Evolutionary conservation across 2,888 invertebrate species (phyloP), one percentile per base, ranked within the genome.

Genomic region (Belgica antarctica): DNA sequence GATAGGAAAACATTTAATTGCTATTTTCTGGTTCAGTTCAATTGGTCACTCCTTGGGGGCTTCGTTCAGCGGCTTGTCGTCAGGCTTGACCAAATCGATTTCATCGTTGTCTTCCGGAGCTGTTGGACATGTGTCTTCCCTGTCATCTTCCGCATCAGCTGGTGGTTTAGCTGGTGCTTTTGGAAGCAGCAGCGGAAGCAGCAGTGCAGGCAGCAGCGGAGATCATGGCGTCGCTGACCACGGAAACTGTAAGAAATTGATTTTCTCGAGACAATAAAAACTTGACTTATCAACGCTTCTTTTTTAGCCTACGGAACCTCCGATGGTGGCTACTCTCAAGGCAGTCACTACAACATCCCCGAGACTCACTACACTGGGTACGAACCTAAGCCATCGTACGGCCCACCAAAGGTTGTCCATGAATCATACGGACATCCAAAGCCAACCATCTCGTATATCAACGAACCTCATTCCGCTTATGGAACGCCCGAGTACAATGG

Each of bases 351-450:
- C 27, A 59, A 59, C 5, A 59, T 59, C 22, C 59, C 59, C 25
- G 59, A 59, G 22, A 12, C 59, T 27, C 25, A 27, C n/a, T 12
- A 59, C 25, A 10, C 25, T 27, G 59, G 27, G 27, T 68, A 68
- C 27, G 52, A 52, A 46, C 17, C 27, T 10, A 66, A 66, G 31
- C 68, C 68, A 12, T 31, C 25, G 8, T 5, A 31, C 5, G 34
- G 5, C 7, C 5, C 5, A 31, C 34, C 34, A 31, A 12, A 8
- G 12, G 22, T 19, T 15, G 31, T 17, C 19, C 57, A 28, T 19
- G 52, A 57, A 27, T 57, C 52, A 8, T 68, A 68, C 34, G 68
- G 68, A 10, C 68, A 52, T 22, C 68, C 68, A 28, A 68, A 68
- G 47, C 25, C 65, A 8, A 25, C 24, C 17, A 10, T 66, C 22